Evolutionary conservation across 2,797 vertebrate species (phyloP).

Genomic region (Heteromormyrus szaboi): DNA sequence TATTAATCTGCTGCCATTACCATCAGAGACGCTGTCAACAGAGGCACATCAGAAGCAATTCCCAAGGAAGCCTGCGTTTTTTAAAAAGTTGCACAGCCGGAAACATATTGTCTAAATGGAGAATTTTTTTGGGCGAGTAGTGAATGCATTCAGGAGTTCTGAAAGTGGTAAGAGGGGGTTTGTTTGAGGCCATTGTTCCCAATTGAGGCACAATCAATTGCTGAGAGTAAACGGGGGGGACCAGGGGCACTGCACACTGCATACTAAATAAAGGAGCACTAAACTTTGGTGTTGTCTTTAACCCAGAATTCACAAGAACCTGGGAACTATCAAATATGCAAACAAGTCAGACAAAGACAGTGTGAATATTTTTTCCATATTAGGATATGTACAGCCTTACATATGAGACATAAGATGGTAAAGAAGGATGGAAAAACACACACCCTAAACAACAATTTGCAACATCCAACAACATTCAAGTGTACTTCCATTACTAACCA

Average conservation of each 20-base stretch:
- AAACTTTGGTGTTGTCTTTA: neutral
- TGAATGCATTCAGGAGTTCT: neutral
- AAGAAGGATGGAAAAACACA: neutral
- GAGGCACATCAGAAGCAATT: neutral
- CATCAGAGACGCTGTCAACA: neutral
- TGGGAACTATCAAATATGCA: neutral
- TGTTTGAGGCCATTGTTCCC: neutral
- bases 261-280: neutral
- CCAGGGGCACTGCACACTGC: neutral
- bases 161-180: neutral
- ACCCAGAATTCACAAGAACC: neutral
- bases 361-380: neutral
- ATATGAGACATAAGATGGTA: neutral
- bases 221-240: neutral
- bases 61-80: neutral
- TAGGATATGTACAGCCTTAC: neutral
- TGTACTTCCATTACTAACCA: neutral
- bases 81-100: neutral
- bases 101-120: neutral
- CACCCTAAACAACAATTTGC: neutral
- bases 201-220: neutral
- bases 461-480: neutral
- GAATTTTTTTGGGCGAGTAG: neutral
- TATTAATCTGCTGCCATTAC: neutral
- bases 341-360: neutral